Evolutionary conservation across 2,888 invertebrate genomes (phyloP).

Genomic region (Cataglyphis rosenhaueri): DNA sequence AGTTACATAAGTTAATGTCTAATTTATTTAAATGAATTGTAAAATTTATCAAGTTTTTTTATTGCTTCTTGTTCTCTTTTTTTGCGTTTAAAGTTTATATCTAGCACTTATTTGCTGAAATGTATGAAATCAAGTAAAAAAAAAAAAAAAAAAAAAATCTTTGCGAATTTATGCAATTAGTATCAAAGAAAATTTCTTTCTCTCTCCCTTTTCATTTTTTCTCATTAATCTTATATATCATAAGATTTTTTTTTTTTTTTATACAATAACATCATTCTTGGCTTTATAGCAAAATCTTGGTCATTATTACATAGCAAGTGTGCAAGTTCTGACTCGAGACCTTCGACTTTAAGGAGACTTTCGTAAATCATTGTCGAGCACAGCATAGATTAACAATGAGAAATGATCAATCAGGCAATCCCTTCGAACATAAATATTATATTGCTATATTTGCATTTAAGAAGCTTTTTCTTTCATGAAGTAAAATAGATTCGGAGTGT

Average conservation of each 20-base stretch:
- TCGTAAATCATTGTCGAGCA: slow-evolving; percentile 35
- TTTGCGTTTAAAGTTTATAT: not conserved
- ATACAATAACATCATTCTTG: not conserved
- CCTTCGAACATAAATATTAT: not conserved
- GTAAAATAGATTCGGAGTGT: not conserved
- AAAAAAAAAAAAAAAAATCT: not conserved
- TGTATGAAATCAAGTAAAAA: not conserved
- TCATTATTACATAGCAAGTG: not conserved
- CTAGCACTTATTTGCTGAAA: not conserved
- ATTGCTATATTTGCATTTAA: not conserved
- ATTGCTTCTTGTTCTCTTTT: not conserved
- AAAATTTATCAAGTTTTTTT: not conserved
- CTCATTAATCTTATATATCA: not conserved
- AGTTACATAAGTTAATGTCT: not conserved
- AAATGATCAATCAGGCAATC: not conserved
- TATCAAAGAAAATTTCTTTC: not conserved
- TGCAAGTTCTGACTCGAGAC: slow-evolving; percentile 21
- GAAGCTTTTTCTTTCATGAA: not conserved
- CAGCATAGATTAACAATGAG: slow-evolving; percentile 4
- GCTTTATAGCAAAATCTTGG: not conserved
- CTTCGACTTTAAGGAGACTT: slow-evolving; percentile 40
- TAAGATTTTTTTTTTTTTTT: not conserved
- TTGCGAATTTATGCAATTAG: not conserved
- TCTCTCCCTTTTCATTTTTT: not conserved
- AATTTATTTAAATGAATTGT: not conserved